Base-by-base conservation (phyloP, 2,113 vertebrate species). In the Vidua chalybeata region DNA sequence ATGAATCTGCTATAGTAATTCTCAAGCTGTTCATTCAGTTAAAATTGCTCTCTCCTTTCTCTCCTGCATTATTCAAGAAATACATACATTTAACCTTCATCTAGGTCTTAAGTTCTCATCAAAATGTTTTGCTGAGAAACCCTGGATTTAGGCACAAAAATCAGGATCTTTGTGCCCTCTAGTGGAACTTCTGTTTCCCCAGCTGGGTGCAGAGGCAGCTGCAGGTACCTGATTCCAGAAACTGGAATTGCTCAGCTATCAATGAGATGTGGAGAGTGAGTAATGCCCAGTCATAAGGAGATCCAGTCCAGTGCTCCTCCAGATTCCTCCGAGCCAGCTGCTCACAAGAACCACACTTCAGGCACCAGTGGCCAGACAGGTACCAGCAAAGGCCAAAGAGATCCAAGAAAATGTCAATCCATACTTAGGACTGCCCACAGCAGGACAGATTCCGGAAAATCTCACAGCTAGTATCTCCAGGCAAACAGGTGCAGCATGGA, bases 111-210 rank as follows among this genome's bases (percentile, higher is more conserved):
- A 66, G 0, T 15, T 62, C 72, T 41, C 45, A 62, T 19, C 2
- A 2, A 51, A 71, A 45, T 2, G 6, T 63, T 91, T 63, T 77
- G 27, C 72, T 52, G 56, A 49, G 79, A 55, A 86, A 23, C 15
- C 26, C n/a, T 21, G n/a, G 37, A 72, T 84, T 91, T 54, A 58
- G 84, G 51, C 33, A 79, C 73, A 86, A 94, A 94, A 93, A 48
- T 11, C 52, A 41, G 84, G 82, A 24, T 80, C 84, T 89, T 84
- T 94, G 79, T 90, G 94, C 95, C 95, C 94, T 96, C 94, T 95
- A 96, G 95, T 91, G 95, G 96, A 94, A 73, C 55, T 79, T 87
- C 19, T 48, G 45, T 79, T 75, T 43, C 71, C 55, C 23, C 74
- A 79, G 5, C 55, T n/a, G 84, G 45, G 73, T 52, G 84, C 28